Evolutionary conservation across 2,888 invertebrate species (phyloP).

Genomic region (Zhengitettix transpicula): DNA sequence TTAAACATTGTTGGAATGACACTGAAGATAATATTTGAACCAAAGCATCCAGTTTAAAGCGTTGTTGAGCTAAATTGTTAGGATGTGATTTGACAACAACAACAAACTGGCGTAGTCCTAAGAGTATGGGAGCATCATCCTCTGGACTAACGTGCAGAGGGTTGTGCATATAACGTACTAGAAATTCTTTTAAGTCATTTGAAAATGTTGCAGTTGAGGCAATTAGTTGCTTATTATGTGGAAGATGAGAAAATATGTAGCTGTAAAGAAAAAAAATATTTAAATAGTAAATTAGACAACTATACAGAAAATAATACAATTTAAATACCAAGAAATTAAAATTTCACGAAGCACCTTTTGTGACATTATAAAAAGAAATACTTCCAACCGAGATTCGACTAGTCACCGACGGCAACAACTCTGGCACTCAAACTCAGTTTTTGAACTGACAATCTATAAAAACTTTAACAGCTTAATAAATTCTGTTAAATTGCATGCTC

Average conservation of each 20-base stretch:
- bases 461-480: too few species aligned
- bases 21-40: slow-evolving; percentile 49
- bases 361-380: too few species aligned
- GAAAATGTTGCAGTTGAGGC: slow-evolving; percentile 90
- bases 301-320: too few species aligned
- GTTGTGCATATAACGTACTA: slow-evolving; percentile 59
- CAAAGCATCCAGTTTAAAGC: slow-evolving; percentile 39
- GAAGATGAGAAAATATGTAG: slow-evolving; percentile 55
- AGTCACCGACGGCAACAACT: too few species aligned
- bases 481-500: too few species aligned
- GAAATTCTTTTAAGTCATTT: slow-evolving; percentile 47
- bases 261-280: slow-evolving; percentile 23
- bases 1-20: slow-evolving; percentile 74
- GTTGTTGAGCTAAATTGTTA: slow-evolving; percentile 47
- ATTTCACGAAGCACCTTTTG: too few species aligned
- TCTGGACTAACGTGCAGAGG: slow-evolving; percentile 63
- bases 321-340: too few species aligned
- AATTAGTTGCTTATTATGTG: slow-evolving; percentile 69
- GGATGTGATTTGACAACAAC: slow-evolving; percentile 39
- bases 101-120: slow-evolving; percentile 69
- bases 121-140: slow-evolving; percentile 41
- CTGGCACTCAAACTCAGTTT: too few species aligned
- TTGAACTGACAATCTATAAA: too few species aligned
- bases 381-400: too few species aligned
- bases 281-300: neutral